These are phyloP conservation scores for Sylvietta virens DNA, from an alignment of 2,113 vertebrate genomes.

Conservation along the genomic window DNA sequence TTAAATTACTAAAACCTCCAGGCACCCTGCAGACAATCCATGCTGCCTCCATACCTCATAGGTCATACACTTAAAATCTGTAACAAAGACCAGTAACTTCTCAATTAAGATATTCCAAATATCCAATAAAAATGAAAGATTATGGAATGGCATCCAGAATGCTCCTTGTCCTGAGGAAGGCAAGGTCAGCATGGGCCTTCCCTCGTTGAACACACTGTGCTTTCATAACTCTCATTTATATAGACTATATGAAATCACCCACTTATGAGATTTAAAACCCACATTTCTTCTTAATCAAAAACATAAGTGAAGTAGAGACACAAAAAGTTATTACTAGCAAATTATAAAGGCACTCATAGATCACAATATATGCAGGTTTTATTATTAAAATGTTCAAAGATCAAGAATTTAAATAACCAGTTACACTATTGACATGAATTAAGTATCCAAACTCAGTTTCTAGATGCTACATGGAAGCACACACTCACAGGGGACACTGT, in stretches of 20 bases:
- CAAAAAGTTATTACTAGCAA: neutral
- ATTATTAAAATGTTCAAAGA: neutral
- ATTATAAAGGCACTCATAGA: neutral
- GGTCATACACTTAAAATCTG: neutral
- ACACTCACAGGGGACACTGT: neutral
- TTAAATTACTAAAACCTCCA: neutral
- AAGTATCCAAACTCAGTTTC: neutral
- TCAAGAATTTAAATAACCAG: neutral
- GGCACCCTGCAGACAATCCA: neutral
- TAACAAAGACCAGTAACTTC: neutral
- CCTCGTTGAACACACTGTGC: neutral
- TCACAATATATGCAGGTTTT: neutral
- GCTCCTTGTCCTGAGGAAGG: slow-evolving; percentile 15
- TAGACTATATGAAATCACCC: neutral
- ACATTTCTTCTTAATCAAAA: slow-evolving; percentile 47
- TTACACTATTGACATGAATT: neutral
- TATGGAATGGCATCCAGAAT: slow-evolving; percentile 12
- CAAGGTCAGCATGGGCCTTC: slow-evolving; percentile 19
- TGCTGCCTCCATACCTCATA: neutral
- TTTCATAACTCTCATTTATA: slow-evolving; percentile 40
- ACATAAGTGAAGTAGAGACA: neutral
- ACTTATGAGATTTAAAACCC: neutral
- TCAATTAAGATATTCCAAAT: slow-evolving; percentile 16
- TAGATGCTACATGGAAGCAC: neutral
- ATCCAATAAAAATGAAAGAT: slow-evolving; percentile 49